Evolutionary conservation across 2,888 invertebrate genomes (phyloP).

Genomic region (Lymantria dispar): DNA sequence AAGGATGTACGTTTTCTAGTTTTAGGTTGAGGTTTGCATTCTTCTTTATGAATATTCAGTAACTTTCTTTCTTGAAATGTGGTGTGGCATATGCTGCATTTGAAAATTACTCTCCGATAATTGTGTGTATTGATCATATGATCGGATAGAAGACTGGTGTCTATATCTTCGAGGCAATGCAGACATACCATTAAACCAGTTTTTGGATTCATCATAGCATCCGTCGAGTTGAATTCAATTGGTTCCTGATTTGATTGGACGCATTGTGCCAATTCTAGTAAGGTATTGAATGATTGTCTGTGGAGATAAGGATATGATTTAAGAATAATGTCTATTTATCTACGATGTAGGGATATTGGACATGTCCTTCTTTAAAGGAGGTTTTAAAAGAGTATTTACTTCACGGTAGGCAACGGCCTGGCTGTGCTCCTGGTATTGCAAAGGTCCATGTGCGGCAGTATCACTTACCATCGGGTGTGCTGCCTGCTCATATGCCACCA

Average conservation of each 20-base stretch:
- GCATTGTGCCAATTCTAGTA: slow-evolving; percentile 40
- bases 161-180: slow-evolving; percentile 41
- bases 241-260: slow-evolving; percentile 40
- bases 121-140: slow-evolving; percentile 44
- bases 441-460: too few relatives aligned
- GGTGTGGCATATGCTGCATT: slow-evolving; percentile 37
- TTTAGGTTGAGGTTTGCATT: slow-evolving; percentile 34
- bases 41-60: slow-evolving; percentile 23
- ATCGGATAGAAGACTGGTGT: slow-evolving; percentile 25
- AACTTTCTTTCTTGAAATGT: slow-evolving; percentile 33
- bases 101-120: slow-evolving; percentile 35
- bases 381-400: too few relatives aligned
- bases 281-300: slow-evolving; percentile 30
- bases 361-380: too few relatives aligned
- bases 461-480: too few relatives aligned
- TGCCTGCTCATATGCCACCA: too few relatives aligned
- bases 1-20: slow-evolving; percentile 33
- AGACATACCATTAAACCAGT: slow-evolving; percentile 40
- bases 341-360: background rate
- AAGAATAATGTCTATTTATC: background rate
- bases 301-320: background rate
- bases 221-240: slow-evolving; percentile 39
- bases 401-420: too few relatives aligned
- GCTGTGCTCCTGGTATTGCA: too few relatives aligned
- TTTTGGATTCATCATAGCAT: slow-evolving; percentile 37